phyloP scores from a whole-genome alignment of 2,113 vertebrate species.

The Myotis lucifugus region DNA sequence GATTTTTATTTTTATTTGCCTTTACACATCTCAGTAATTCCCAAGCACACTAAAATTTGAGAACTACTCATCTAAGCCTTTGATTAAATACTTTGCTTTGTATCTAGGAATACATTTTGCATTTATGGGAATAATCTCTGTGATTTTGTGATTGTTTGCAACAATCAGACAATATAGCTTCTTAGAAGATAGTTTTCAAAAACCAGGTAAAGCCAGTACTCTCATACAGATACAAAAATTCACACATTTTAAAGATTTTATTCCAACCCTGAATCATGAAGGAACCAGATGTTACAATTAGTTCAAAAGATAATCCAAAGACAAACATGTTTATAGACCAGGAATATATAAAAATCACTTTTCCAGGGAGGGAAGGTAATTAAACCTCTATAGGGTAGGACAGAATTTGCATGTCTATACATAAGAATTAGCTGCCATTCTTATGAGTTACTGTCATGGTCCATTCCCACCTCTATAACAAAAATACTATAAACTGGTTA shows the following conservation, averaged over 20 bases:
- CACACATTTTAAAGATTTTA: neutral
- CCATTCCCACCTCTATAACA: neutral
- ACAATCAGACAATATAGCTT: neutral
- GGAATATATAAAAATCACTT: neutral
- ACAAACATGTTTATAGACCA: neutral
- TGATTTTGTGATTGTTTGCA: neutral
- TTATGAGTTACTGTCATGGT: neutral
- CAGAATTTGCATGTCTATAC: neutral
- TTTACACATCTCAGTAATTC: neutral
- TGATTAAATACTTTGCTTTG: neutral
- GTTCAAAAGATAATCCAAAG: neutral
- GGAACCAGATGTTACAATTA: neutral
- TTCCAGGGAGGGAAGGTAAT: neutral
- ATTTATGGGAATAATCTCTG: neutral
- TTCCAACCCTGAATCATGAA: neutral
- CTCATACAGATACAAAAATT: neutral
- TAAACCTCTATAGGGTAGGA: neutral
- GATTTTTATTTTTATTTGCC: neutral
- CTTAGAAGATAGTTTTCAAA: neutral
- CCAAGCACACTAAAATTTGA: neutral
- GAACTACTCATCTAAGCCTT: neutral
- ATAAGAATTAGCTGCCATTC: neutral
- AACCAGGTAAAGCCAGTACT: neutral
- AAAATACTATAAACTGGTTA: neutral
- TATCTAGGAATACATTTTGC: conserved; percentile 10